These are phyloP conservation scores for Rissa tridactyla DNA, from an alignment of 2,113 vertebrate species.

Conservation along the genomic window DNA sequence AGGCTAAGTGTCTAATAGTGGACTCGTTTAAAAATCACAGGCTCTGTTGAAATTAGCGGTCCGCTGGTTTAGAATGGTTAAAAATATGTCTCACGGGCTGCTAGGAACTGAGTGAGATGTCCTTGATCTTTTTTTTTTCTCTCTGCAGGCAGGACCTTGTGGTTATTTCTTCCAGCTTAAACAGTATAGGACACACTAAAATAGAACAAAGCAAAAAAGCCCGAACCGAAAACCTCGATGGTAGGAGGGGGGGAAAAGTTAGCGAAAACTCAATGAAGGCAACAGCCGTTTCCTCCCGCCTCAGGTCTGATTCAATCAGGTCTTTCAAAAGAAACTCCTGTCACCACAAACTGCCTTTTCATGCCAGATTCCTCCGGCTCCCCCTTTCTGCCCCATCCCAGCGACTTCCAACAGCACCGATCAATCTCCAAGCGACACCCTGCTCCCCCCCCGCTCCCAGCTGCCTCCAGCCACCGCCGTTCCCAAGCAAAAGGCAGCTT, in stretches of 20 bases:
- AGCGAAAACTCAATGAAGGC: slow-evolving; percentile 10
- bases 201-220: slow-evolving; percentile 7
- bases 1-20: background rate
- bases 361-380: slow-evolving; percentile 20
- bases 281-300: slow-evolving; percentile 42
- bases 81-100: background rate
- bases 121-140: background rate
- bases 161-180: slow-evolving; percentile 24
- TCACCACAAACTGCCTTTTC: slow-evolving; percentile 61
- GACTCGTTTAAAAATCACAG: background rate
- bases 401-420: slow-evolving; percentile 43
- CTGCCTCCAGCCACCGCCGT: slow-evolving; percentile 60
- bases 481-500: slow-evolving; percentile 71
- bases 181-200: background rate
- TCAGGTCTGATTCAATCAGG: slow-evolving; percentile 36
- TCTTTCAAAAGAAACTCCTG: slow-evolving; percentile 51
- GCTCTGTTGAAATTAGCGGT: background rate
- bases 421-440: slow-evolving; percentile 61
- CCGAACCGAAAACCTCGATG: background rate
- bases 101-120: slow-evolving; percentile 13
- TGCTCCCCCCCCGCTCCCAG: slow-evolving; percentile 25
- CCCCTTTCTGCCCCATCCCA: slow-evolving; percentile 40
- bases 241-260: slow-evolving; percentile 22
- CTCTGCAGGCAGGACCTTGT: background rate
- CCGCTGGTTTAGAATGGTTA: background rate